A percentile compares a stretch with the other conserved stretches of the same genome.
phyloP scores from a whole-genome alignment of 1,140 invertebrate species.

The Polypedilum vanderplanki region DNA sequence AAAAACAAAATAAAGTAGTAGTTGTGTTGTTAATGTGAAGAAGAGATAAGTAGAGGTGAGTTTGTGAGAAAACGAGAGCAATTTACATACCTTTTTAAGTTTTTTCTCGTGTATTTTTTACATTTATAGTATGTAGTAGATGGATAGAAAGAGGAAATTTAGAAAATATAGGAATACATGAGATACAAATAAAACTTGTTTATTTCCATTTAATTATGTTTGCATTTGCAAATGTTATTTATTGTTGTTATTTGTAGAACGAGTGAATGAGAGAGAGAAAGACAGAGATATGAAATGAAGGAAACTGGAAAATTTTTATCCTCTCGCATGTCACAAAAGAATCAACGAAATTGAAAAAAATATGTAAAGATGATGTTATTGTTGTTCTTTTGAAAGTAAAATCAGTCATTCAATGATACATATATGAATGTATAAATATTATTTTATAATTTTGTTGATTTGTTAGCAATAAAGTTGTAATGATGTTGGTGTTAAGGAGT shows the following conservation, averaged over 20 bases:
- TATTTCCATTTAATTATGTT: constrained; percentile 20
- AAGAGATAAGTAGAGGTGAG: neutral
- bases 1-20: too few relatives aligned
- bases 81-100: neutral
- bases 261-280: neutral
- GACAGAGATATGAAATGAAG: too few relatives aligned
- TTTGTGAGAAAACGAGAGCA: neutral
- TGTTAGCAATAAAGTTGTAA: too few relatives aligned
- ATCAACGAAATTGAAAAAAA: too few relatives aligned
- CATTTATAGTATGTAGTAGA: too few relatives aligned
- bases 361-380: neutral
- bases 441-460: too few relatives aligned
- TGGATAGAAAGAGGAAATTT: too few relatives aligned
- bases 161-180: neutral
- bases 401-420: neutral
- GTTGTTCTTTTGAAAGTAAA: neutral
- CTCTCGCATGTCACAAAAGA: too few relatives aligned
- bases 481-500: too few relatives aligned
- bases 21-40: too few relatives aligned
- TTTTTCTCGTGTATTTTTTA: neutral
- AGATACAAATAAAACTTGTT: neutral
- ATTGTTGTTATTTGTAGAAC: neutral
- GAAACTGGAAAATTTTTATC: too few relatives aligned
- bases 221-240: constrained; percentile 7
- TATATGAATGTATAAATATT: too few relatives aligned